Evolutionary conservation across 2,797 vertebrate species (phyloP).

Genomic region (Capromys pilorides): DNA sequence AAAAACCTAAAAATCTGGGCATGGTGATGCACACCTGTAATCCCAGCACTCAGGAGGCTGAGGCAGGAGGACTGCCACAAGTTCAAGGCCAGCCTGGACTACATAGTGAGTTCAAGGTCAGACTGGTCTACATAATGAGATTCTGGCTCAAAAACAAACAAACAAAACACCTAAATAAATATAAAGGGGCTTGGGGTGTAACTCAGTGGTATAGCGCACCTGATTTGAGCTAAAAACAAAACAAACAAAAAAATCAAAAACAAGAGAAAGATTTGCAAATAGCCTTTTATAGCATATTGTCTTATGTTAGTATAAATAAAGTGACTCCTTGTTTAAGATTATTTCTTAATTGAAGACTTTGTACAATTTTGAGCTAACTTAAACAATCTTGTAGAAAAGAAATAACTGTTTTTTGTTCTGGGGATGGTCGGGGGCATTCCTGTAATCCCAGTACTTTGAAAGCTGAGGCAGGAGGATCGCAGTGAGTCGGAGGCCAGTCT

Average conservation of each 20-base stretch:
- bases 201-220: background rate
- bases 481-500: background rate
- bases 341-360: background rate
- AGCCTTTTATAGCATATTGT: background rate
- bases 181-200: no score
- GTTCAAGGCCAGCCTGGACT: no score
- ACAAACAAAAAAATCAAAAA: no score
- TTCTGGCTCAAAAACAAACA: no score
- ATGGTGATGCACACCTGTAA: no score
- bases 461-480: background rate
- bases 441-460: background rate
- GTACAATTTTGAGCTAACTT: constrained; percentile 3
- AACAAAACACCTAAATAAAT: no score
- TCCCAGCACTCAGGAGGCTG: no score
- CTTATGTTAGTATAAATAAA: background rate
- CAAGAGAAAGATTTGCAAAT: background rate
- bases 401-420: background rate
- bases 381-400: background rate
- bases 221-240: background rate
- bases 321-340: background rate
- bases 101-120: no score
- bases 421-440: background rate
- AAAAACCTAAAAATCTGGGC: no score
- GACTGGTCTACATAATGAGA: no score
- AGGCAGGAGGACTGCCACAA: no score